Evolutionary conservation across 2,797 vertebrate genomes (phyloP).

Genomic region (Sandelia bainsii): DNA sequence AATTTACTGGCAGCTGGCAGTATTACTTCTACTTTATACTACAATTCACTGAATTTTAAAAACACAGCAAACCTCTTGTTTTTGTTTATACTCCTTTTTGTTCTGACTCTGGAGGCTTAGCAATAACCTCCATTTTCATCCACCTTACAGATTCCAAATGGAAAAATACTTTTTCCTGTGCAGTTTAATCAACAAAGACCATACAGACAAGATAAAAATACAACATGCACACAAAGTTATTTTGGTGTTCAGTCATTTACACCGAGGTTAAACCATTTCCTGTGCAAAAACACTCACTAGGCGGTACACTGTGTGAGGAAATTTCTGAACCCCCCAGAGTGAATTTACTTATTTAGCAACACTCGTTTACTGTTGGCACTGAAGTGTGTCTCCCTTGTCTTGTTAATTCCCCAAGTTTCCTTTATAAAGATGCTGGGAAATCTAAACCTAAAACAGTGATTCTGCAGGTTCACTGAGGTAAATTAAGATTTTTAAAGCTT

Average conservation of each 20-base stretch:
- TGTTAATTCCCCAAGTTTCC: conserved; percentile 47
- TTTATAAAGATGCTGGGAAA: conserved; percentile 36
- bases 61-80: conserved; percentile 3
- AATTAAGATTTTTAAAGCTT: not conserved
- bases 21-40: conserved; percentile 6
- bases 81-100: conserved; percentile 9
- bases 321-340: conserved; percentile 41
- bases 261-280: conserved; percentile 33
- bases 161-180: conserved; percentile 1
- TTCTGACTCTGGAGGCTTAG: conserved; percentile 18
- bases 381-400: conserved; percentile 37
- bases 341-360: conserved; percentile 69
- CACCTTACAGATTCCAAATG: conserved; percentile 1
- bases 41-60: conserved; percentile 8
- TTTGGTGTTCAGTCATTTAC: conserved; percentile 30
- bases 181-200: conserved; percentile 18
- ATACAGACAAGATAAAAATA: conserved; percentile 9
- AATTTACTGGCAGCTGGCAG: conserved; percentile 31
- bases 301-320: conserved; percentile 37
- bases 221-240: conserved; percentile 17
- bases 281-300: conserved; percentile 38
- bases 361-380: conserved; percentile 53
- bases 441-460: conserved; percentile 19
- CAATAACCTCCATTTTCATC: conserved; percentile 5
- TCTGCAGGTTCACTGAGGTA: not conserved